These are phyloP conservation scores for Candoia aspera DNA, from an alignment of 2,113 vertebrate species.

Conservation along the genomic window DNA sequence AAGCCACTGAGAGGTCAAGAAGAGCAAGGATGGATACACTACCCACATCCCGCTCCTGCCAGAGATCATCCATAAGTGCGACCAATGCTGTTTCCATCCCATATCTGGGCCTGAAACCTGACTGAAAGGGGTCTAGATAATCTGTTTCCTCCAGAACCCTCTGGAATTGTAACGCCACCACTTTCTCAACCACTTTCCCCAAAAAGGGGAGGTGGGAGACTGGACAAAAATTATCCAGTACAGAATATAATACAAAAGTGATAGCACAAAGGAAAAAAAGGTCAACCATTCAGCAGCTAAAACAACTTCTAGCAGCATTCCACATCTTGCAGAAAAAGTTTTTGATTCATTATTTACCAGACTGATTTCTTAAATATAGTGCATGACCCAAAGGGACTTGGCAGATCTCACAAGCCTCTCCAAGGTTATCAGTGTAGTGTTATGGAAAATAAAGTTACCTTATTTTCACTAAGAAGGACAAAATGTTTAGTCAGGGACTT, in stretches of 20 bases:
- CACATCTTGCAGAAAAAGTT: not conserved
- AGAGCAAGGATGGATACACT: too few relatives aligned
- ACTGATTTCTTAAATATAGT: not conserved
- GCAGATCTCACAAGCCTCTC: not conserved
- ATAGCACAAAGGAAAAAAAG: not conserved
- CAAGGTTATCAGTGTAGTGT: constrained; percentile 6
- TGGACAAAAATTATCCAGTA: too few relatives aligned
- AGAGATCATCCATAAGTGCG: too few relatives aligned
- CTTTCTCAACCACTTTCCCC: too few relatives aligned
- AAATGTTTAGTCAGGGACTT: not conserved
- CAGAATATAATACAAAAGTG: not conserved
- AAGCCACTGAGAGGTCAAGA: too few relatives aligned
- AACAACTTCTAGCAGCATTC: not conserved
- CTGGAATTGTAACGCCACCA: too few relatives aligned
- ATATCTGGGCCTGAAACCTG: too few relatives aligned
- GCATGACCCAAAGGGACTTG: not conserved
- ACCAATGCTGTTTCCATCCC: too few relatives aligned
- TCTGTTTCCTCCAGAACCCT: too few relatives aligned
- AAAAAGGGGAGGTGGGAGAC: too few relatives aligned
- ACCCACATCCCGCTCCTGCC: too few relatives aligned
- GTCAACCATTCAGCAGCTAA: not conserved
- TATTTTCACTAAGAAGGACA: not conserved
- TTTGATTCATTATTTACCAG: not conserved
- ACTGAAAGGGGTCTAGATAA: too few relatives aligned
- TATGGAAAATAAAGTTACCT: not conserved